Evolutionary conservation across 1,140 invertebrate species (phyloP).

Genomic region (Portunus trituberculatus): DNA sequence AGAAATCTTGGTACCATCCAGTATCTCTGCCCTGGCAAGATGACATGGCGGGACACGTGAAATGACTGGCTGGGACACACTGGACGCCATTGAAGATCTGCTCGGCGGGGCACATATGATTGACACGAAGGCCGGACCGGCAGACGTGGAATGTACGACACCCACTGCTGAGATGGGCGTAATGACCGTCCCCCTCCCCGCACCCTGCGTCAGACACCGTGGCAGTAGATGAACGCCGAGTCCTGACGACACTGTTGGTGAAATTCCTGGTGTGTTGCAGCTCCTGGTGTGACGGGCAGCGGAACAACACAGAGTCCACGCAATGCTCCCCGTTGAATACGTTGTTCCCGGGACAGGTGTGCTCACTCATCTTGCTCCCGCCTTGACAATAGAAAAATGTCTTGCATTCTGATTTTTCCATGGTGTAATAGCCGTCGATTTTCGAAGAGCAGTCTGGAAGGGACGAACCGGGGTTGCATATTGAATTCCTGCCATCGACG

Average conservation of each 20-base stretch:
- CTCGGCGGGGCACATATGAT: background rate
- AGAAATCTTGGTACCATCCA: constrained; percentile 39
- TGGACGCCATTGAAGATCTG: constrained; percentile 47
- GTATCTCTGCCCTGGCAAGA: constrained; percentile 3
- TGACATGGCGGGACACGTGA: background rate
- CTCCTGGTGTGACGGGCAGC: constrained; percentile 79
- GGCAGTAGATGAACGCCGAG: background rate
- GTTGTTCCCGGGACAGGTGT: constrained; percentile 77
- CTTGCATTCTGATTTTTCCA: constrained; percentile 77
- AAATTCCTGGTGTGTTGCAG: constrained; percentile 44
- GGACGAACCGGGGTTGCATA: constrained; percentile 61
- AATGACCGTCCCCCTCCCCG: constrained; percentile 8
- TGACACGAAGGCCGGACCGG: background rate
- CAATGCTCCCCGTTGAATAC: constrained; percentile 83
- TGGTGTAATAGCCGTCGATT: constrained; percentile 78
- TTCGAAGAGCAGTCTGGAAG: constrained; percentile 76
- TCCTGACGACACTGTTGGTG: constrained; percentile 58
- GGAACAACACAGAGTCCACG: constrained; percentile 81
- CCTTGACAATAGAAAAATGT: constrained; percentile 78
- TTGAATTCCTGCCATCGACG: constrained; percentile 76
- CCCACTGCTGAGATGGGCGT: background rate
- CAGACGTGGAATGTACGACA: constrained; percentile 44
- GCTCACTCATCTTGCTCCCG: constrained; percentile 75
- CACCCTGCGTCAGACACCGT: background rate
- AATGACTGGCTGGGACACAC: background rate